Conservation (phyloP, 1,140 invertebrate genomes). For the Pogonomyrmex californicus region DNA sequence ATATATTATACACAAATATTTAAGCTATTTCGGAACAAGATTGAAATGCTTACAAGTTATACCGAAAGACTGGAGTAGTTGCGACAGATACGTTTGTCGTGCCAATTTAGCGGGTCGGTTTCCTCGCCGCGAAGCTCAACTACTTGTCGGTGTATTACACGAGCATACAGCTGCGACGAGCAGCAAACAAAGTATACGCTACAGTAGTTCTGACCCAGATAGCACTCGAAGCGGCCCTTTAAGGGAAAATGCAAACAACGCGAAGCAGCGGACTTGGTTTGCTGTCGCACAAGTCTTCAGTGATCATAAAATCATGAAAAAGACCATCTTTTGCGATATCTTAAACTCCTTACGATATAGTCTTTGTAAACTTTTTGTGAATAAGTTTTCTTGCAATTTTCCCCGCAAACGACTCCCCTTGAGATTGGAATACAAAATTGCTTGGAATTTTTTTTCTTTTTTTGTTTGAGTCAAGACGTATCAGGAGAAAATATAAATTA, state of each 20-base stretch:
- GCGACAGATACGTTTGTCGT: slow-evolving; percentile 54
- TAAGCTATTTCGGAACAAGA: slow-evolving; percentile 27
- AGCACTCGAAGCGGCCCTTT: slow-evolving; percentile 48
- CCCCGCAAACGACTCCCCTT: not conserved
- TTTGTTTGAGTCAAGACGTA: no score
- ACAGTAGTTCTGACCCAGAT: slow-evolving; percentile 56
- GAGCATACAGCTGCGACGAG: slow-evolving; percentile 53
- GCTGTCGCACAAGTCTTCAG: slow-evolving; percentile 16
- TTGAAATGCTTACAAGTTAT: slow-evolving; percentile 32
- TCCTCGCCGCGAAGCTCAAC: slow-evolving; percentile 45
- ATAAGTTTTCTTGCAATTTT: slow-evolving; percentile 17
- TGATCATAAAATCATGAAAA: slow-evolving; percentile 52
- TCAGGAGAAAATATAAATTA: not conserved
- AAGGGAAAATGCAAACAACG: slow-evolving; percentile 63
- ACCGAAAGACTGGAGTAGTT: slow-evolving; percentile 26
- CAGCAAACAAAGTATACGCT: slow-evolving; percentile 55
- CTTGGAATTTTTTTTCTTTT: no score
- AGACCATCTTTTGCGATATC: not conserved
- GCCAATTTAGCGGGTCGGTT: slow-evolving; percentile 58
- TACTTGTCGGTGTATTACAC: slow-evolving; percentile 61
- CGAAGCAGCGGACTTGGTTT: slow-evolving; percentile 24
- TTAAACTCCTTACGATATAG: slow-evolving; percentile 14
- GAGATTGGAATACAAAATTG: slow-evolving; percentile 1
- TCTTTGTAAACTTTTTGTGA: not conserved
- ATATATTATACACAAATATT: not conserved